Base-by-base conservation (phyloP, 2,888 invertebrate species). In the Alloscopus bannaensis region DNA sequence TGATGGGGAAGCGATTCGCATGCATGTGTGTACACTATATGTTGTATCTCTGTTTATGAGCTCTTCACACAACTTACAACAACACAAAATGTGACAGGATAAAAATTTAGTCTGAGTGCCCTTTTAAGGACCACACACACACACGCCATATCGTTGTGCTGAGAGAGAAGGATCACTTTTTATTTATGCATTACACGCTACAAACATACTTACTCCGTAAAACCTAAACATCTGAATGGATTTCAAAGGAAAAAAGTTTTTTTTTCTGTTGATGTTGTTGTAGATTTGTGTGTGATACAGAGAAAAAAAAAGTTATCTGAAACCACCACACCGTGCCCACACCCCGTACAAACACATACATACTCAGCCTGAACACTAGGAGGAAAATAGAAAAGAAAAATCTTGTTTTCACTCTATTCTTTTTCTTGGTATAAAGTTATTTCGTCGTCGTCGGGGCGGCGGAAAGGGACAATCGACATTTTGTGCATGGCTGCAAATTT, bases 401-500 rank as follows among this genome's bases (percentile, higher is more conserved):
- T n/a, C n/a, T n/a, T 52, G n/a, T 24, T 36, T 68, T 68, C 4
- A 31, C n/a, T 47, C 47, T 68, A 18, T 50, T 18, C 1, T 47
- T 42, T 29, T 65, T 18, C 65, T 29, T 26, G n/a, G 16, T 13
- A 18, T 42, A 36, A 47, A 22, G 47, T 66, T 76, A 79, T 36
- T 69, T 50, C 52, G 57, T 52, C 50, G 75, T 65, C 66, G 72
- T 78, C 66, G 55, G 47, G 50, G 40, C 70, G 80, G 72, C 66
- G 66, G 81, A 80, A 83, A 80, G 76, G 73, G 75, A 84, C 84
- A 84, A 84, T 84, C 81, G 81, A 80, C 80, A 81, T 83, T 84
- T 84, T 80, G 81, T 83, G 82, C 84, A 81, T 84, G 80, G 80
- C 75, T 81, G 84, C 69, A 83, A 76, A 78, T 78, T 84, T 84